Percentiles rank a stretch among this genome's conserved stretches.
Evolutionary conservation across 2,113 vertebrate species (phyloP).

Genomic region (Alaudala cheleensis): DNA sequence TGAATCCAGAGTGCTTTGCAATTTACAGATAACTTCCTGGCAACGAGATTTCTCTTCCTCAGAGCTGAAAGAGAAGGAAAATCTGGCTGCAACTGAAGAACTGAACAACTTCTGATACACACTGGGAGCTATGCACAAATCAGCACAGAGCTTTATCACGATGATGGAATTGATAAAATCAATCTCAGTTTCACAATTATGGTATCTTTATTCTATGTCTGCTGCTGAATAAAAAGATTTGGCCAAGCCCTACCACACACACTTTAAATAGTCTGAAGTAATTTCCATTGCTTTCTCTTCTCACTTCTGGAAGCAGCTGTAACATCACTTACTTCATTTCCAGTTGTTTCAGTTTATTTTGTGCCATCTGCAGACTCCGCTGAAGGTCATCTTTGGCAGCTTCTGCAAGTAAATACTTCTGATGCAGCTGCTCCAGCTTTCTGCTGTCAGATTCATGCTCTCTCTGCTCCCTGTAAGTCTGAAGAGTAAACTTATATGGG

Average conservation of each 20-base stretch:
- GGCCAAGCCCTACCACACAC: background rate
- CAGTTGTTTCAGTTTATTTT: slow-evolving; percentile 86
- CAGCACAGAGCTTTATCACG: background rate
- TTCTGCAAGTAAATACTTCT: slow-evolving; percentile 86
- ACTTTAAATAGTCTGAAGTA: background rate
- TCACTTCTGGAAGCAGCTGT: background rate
- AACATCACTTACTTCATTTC: slow-evolving; percentile 85
- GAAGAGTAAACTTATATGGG: background rate
- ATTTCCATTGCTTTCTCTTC: background rate
- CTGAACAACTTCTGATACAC: background rate
- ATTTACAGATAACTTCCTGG: slow-evolving; percentile 83
- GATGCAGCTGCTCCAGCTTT: slow-evolving; percentile 88
- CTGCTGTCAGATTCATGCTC: slow-evolving; percentile 78
- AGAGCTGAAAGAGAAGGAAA: slow-evolving; percentile 71
- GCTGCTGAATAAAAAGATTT: background rate
- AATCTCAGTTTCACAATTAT: background rate
- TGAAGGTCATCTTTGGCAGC: slow-evolving; percentile 84
- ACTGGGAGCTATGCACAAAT: background rate
- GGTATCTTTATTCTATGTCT: background rate
- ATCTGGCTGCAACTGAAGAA: background rate
- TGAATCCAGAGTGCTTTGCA: slow-evolving; percentile 81
- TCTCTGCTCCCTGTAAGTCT: slow-evolving; percentile 84
- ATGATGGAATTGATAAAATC: background rate
- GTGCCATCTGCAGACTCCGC: slow-evolving; percentile 81
- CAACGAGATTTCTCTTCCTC: slow-evolving; percentile 86